Evolutionary conservation across 1,140 invertebrate genomes (phyloP).

Genomic region (Drosophila parvula): DNA sequence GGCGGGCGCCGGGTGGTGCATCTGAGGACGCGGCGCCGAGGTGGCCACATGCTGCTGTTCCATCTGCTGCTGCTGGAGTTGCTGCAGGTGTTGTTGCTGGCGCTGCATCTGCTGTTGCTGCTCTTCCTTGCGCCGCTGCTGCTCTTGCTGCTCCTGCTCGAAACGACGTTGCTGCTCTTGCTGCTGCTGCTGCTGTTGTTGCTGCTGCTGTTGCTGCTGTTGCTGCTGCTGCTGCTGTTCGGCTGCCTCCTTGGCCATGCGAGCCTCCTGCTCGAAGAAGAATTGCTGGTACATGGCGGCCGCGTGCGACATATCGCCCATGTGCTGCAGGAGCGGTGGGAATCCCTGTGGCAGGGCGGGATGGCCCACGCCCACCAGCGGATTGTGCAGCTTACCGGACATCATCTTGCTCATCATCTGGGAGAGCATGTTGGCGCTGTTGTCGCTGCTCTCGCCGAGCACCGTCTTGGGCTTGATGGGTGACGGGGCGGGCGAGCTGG

Average conservation of each 20-base stretch:
- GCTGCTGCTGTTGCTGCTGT: conserved; percentile 85
- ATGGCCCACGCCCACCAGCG: conserved; percentile 84
- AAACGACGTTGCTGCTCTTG: conserved; percentile 86
- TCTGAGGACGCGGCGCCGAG: conserved; percentile 81
- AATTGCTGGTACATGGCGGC: conserved; percentile 92
- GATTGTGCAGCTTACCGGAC: conserved; percentile 86
- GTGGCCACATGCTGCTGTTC: conserved; percentile 86
- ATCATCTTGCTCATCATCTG: conserved; percentile 90
- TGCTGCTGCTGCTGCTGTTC: conserved; percentile 85
- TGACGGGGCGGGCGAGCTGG: conserved; percentile 85
- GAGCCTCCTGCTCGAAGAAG: conserved; percentile 90
- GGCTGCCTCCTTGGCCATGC: conserved; percentile 88
- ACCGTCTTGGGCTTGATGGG: conserved; percentile 45
- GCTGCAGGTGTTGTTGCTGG: conserved; percentile 82
- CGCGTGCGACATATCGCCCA: conserved; percentile 87
- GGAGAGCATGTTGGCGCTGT: conserved; percentile 86
- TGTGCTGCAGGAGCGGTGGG: conserved; percentile 86
- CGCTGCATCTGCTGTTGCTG: conserved; percentile 86
- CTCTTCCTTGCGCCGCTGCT: conserved; percentile 85
- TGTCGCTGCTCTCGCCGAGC: conserved; percentile 43
- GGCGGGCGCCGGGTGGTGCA: conserved; percentile 73
- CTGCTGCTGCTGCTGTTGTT: conserved; percentile 85
- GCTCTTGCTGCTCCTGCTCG: conserved; percentile 85
- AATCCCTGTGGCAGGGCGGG: conserved; percentile 85
- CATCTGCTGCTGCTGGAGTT: conserved; percentile 84